Evolutionary conservation across 2,797 vertebrate species (phyloP).

Genomic region (Gymnocypris eckloni): DNA sequence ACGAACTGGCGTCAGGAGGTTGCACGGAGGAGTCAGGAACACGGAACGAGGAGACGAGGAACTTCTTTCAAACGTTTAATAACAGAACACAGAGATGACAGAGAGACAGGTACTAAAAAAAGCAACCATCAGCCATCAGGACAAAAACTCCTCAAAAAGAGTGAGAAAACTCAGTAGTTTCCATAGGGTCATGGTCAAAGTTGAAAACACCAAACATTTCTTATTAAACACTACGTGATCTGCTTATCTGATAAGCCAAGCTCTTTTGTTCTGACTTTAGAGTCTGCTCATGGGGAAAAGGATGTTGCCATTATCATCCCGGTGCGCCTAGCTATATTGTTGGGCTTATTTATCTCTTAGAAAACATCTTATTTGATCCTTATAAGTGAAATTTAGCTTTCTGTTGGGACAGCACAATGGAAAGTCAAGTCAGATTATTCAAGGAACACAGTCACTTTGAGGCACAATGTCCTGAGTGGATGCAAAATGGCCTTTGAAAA

Average conservation of each 20-base stretch:
- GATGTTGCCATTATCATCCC: not conserved
- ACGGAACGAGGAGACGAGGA: too few species aligned
- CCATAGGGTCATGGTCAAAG: not conserved
- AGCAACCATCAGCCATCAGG: not conserved
- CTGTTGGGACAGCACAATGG: not conserved
- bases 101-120: not conserved
- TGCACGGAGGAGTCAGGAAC: too few species aligned
- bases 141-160: constrained; percentile 32
- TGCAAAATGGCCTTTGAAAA: constrained; percentile 31
- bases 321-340: not conserved
- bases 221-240: not conserved
- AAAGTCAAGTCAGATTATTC: not conserved
- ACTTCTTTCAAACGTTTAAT: too few species aligned
- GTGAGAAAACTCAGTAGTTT: constrained; percentile 42
- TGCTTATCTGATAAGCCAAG: not conserved
- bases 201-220: not conserved
- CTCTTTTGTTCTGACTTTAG: not conserved
- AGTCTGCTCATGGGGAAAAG: not conserved
- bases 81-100: too few species aligned
- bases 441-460: constrained; percentile 10
- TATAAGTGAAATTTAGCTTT: not conserved
- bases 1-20: too few species aligned
- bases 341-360: not conserved
- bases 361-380: constrained; percentile 2
- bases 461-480: not conserved